These are phyloP conservation scores for Tragulus kanchil DNA, from an alignment of 2,113 vertebrate species.

Conservation along the genomic window DNA sequence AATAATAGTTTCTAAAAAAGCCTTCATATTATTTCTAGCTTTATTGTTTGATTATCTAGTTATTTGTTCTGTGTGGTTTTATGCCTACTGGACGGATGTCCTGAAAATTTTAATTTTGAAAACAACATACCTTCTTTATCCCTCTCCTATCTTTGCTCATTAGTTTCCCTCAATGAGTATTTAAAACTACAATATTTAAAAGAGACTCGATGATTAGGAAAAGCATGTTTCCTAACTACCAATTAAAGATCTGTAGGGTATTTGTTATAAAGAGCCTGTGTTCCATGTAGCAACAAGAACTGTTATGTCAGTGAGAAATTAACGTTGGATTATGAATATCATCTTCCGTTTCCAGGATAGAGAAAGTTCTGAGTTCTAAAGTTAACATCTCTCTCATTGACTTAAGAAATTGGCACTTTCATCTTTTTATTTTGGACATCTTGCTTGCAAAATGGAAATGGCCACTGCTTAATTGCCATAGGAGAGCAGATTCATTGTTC, in stretches of 20 bases:
- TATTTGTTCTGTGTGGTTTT: slow-evolving; percentile 82
- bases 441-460: slow-evolving; percentile 45
- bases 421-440: background rate
- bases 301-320: slow-evolving; percentile 49
- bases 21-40: slow-evolving; percentile 80
- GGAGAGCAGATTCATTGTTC: background rate
- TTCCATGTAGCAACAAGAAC: slow-evolving; percentile 19
- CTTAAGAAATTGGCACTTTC: background rate
- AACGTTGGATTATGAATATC: background rate
- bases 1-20: slow-evolving; percentile 80
- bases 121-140: slow-evolving; percentile 78
- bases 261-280: slow-evolving; percentile 71
- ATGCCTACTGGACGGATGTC: slow-evolving; percentile 79
- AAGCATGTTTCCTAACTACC: slow-evolving; percentile 73
- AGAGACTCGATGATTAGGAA: slow-evolving; percentile 66
- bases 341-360: background rate
- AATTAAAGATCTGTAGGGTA: slow-evolving; percentile 75
- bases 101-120: slow-evolving; percentile 86
- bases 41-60: slow-evolving; percentile 81
- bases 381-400: background rate
- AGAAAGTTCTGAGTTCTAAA: slow-evolving; percentile 8
- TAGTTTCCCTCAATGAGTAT: slow-evolving; percentile 79
- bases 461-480: background rate
- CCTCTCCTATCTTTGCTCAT: slow-evolving; percentile 64
- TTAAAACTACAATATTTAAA: slow-evolving; percentile 80